phyloP scores from a whole-genome alignment of 2,888 invertebrate species.

The Limnephilus lunatus region DNA sequence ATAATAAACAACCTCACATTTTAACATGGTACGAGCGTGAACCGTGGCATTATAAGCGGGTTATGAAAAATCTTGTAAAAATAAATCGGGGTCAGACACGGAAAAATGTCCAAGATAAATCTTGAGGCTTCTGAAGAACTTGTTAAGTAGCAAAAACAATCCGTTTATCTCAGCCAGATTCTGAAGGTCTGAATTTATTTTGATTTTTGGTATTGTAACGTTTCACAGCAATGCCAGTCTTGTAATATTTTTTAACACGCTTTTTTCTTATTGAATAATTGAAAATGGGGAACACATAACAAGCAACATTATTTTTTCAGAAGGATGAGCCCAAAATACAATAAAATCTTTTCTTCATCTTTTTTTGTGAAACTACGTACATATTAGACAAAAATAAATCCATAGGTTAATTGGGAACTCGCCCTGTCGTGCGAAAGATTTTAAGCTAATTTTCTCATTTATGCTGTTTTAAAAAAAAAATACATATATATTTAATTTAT shows the following conservation, averaged over 20 bases:
- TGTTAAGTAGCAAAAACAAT: background rate
- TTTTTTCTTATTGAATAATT: background rate
- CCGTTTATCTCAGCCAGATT: background rate
- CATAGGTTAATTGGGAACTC: too few relatives aligned
- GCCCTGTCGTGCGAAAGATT: rapidly evolving
- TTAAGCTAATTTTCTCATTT: too few relatives aligned
- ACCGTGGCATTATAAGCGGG: background rate
- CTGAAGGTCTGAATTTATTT: background rate
- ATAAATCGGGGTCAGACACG: background rate
- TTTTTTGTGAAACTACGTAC: too few relatives aligned
- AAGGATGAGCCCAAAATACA: too few relatives aligned
- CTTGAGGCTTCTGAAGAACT: background rate
- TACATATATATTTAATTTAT: too few relatives aligned
- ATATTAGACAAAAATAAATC: too few relatives aligned
- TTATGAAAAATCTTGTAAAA: background rate
- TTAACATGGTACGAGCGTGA: too few relatives aligned
- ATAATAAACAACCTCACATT: too few relatives aligned
- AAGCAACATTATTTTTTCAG: too few relatives aligned
- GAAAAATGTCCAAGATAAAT: background rate
- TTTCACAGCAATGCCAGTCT: background rate
- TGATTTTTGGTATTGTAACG: background rate
- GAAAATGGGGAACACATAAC: too few relatives aligned
- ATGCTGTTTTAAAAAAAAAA: too few relatives aligned
- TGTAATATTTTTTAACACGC: background rate
- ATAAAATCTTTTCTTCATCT: too few relatives aligned